Evolutionary conservation across 2,888 invertebrate species (phyloP).

Genomic region (Orchesellides sinensis): DNA sequence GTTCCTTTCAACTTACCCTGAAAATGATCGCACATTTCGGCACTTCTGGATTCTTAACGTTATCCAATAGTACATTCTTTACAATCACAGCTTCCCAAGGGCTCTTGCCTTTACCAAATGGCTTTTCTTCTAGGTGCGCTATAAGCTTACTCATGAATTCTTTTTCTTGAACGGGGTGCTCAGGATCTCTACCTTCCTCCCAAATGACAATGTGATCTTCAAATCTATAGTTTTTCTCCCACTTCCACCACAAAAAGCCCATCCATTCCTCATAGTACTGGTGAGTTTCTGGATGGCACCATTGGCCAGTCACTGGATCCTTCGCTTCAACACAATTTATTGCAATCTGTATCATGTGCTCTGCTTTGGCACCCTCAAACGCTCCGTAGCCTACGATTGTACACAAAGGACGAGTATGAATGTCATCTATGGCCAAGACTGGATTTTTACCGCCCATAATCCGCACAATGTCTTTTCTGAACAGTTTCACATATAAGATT

Average conservation of each 20-base stretch:
- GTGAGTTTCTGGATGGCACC: slow-evolving; percentile 58
- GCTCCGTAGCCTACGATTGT: slow-evolving; percentile 73
- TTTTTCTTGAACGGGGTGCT: slow-evolving; percentile 47
- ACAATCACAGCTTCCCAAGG: slow-evolving; percentile 67
- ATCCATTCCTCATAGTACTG: slow-evolving; percentile 68
- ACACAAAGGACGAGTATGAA: slow-evolving; percentile 68
- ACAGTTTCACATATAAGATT: slow-evolving; percentile 64
- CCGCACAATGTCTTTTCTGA: slow-evolving; percentile 64
- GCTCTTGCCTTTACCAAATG: slow-evolving; percentile 58
- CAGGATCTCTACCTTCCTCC: slow-evolving; percentile 50
- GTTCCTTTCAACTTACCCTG: slow-evolving; percentile 47
- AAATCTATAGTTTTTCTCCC: slow-evolving; percentile 58
- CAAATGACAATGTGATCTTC: slow-evolving; percentile 59
- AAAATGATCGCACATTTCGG: slow-evolving; percentile 58
- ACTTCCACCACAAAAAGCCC: slow-evolving; percentile 69
- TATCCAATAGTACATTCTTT: slow-evolving; percentile 50
- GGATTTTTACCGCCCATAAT: slow-evolving; percentile 73
- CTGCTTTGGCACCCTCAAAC: slow-evolving; percentile 60
- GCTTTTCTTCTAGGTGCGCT: slow-evolving; percentile 60
- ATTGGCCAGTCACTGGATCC: slow-evolving; percentile 33
- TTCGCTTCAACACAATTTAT: slow-evolving; percentile 48
- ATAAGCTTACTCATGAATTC: slow-evolving; percentile 66
- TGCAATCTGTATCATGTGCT: slow-evolving; percentile 56
- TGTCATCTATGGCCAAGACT: slow-evolving; percentile 71
- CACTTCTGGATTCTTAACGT: slow-evolving; percentile 48